Percentiles rank a stretch among this genome's conserved stretches.
phyloP scores from a whole-genome alignment of 2,888 invertebrate genomes.

The Itoplectis maculator region DNA sequence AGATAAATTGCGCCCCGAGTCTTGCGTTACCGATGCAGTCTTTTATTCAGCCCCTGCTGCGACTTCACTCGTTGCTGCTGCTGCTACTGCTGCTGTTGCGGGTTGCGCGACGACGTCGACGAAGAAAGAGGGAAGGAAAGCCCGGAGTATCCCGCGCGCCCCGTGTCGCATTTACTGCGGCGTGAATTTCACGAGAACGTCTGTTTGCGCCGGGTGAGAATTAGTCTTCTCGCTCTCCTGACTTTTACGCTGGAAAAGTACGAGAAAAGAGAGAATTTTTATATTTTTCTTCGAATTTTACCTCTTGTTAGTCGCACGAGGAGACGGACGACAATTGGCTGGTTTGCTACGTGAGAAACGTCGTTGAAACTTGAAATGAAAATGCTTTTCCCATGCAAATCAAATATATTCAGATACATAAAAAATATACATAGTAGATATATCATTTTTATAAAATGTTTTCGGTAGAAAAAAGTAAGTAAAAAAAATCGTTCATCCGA shows the following conservation, averaged over 20 bases:
- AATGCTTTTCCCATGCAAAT: not conserved
- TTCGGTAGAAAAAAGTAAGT: no score
- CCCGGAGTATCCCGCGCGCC: slow-evolving; percentile 37
- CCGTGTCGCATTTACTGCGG: slow-evolving; percentile 69
- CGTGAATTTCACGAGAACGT: slow-evolving; percentile 68
- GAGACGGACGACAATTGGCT: not conserved
- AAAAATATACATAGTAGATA: no score
- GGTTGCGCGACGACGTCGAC: slow-evolving; percentile 60
- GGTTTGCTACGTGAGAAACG: not conserved
- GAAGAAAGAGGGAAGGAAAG: slow-evolving; percentile 14
- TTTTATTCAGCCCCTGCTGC: slow-evolving; percentile 57
- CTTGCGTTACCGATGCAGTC: slow-evolving; percentile 66
- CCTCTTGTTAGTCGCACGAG: not conserved
- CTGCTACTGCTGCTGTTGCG: slow-evolving; percentile 57
- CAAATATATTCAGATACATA: no score
- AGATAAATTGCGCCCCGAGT: slow-evolving; percentile 66
- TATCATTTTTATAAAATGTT: no score
- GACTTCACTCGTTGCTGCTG: slow-evolving; percentile 43
- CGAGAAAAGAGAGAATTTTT: no score
- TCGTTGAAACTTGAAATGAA: not conserved
- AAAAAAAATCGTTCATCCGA: no score
- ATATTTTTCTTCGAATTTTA: slow-evolving; percentile 21
- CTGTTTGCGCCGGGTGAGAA: slow-evolving; percentile 64
- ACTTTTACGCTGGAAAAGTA: slow-evolving; percentile 66
- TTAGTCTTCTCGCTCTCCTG: slow-evolving; percentile 59